Conservation (phyloP, 2,113 vertebrate genomes). For the Lamprotornis superbus region DNA sequence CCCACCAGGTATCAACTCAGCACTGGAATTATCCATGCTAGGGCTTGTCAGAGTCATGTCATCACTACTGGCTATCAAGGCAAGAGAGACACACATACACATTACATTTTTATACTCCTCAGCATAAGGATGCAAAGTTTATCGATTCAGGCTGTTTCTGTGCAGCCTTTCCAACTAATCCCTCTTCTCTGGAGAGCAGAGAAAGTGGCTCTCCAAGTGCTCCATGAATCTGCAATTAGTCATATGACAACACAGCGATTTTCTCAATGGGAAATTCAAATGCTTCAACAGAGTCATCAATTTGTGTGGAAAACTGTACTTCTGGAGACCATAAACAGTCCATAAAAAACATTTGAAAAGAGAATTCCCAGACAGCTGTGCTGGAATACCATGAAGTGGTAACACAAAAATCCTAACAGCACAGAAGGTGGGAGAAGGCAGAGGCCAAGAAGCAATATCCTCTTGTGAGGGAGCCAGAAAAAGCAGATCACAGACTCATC, state of each 20-base stretch:
- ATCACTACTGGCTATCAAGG: conserved; percentile 89
- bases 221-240: not conserved
- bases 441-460: conserved; percentile 48
- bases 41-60: conserved; percentile 99
- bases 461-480: conserved; percentile 27
- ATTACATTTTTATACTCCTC: not conserved
- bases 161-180: not conserved
- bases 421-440: conserved; percentile 38
- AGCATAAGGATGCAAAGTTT: not conserved
- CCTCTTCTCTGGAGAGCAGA: not conserved
- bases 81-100: not conserved
- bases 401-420: conserved; percentile 28
- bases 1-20: conserved; percentile 89
- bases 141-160: not conserved
- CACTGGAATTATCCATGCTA: conserved; percentile 98
- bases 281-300: conserved; percentile 24
- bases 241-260: not conserved
- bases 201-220: not conserved
- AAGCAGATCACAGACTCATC: conserved; percentile 30
- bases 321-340: conserved; percentile 44
- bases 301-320: conserved; percentile 37
- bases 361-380: conserved; percentile 40
- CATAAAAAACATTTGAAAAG: conserved; percentile 41
- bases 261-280: conserved; percentile 32
- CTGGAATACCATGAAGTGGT: conserved; percentile 11